Evolutionary conservation across 2,888 invertebrate genomes (phyloP).

Genomic region (Platycheirus rosarum): DNA sequence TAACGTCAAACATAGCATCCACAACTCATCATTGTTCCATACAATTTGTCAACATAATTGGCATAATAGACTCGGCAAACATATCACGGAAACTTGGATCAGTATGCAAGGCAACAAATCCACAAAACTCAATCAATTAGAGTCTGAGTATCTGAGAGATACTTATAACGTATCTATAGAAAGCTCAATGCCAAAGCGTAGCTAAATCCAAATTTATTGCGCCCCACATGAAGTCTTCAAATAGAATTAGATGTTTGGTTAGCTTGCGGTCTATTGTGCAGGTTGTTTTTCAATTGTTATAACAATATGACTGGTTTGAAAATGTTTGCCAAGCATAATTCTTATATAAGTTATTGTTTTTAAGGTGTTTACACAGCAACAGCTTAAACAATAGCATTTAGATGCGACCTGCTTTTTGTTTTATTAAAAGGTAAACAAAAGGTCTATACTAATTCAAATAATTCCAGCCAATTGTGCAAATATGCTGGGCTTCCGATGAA

Average conservation of each 20-base stretch:
- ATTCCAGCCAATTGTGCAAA: constrained; percentile 49
- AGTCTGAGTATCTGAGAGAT: constrained; percentile 8
- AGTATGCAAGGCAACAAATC: background rate
- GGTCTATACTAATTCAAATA: constrained; percentile 1
- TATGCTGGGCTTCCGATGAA: constrained; percentile 18
- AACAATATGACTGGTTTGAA: constrained; percentile 15
- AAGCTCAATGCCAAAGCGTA: constrained; percentile 16
- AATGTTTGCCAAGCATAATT: constrained; percentile 29
- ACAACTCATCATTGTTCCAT: constrained; percentile 13
- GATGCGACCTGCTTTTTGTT: constrained; percentile 4
- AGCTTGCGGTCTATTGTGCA: constrained; percentile 1
- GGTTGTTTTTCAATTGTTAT: background rate
- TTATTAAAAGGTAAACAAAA: constrained; percentile 14
- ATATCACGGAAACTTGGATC: constrained; percentile 6
- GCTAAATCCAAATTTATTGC: constrained; percentile 30
- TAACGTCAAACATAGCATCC: constrained; percentile 1
- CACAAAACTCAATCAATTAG: constrained; percentile 1
- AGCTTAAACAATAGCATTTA: constrained; percentile 1
- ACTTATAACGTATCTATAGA: background rate
- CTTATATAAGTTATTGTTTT: background rate
- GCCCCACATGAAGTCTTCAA: constrained; percentile 3
- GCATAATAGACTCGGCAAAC: constrained; percentile 12
- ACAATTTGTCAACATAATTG: constrained; percentile 30
- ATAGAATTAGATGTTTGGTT: constrained; percentile 20
- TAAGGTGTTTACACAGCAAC: constrained; percentile 1